Conservation (phyloP, 2,797 vertebrate genomes). For the Salmo trutta region DNA sequence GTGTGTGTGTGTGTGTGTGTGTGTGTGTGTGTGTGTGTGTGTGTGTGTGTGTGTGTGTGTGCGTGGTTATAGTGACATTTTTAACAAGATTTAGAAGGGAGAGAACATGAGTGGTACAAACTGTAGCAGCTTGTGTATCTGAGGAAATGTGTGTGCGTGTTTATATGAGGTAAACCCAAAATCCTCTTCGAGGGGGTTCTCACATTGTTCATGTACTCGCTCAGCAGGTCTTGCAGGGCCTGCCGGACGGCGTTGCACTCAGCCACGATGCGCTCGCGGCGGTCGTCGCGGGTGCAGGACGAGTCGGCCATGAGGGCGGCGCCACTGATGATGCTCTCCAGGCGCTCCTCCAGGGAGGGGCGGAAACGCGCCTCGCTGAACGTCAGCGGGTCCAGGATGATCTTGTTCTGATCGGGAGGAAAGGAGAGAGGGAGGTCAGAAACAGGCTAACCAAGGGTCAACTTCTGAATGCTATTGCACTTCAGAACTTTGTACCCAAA, state of each 20-base stretch:
- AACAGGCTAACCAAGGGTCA: neutral
- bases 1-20: conserved; percentile 5
- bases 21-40: conserved; percentile 10
- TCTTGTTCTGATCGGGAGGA: conserved; percentile 85
- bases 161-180: neutral
- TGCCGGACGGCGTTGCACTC: conserved; percentile 98
- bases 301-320: conserved; percentile 98
- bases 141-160: conserved; percentile 10
- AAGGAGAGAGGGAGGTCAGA: neutral
- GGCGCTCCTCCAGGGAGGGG: conserved; percentile 94
- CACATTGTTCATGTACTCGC: conserved; percentile 95
- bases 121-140: neutral
- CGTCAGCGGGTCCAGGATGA: conserved; percentile 91
- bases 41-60: neutral
- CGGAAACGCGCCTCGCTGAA: conserved; percentile 97
- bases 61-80: neutral
- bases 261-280: conserved; percentile 94
- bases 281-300: conserved; percentile 96
- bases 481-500: no score
- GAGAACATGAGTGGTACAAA: no score
- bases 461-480: no score
- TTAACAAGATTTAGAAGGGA: no score
- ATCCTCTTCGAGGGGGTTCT: neutral
- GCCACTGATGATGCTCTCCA: conserved; percentile 98
- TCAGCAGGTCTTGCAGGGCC: conserved; percentile 97